phyloP scores from a whole-genome alignment of 1,140 invertebrate genomes.

The Pogonomyrmex californicus region DNA sequence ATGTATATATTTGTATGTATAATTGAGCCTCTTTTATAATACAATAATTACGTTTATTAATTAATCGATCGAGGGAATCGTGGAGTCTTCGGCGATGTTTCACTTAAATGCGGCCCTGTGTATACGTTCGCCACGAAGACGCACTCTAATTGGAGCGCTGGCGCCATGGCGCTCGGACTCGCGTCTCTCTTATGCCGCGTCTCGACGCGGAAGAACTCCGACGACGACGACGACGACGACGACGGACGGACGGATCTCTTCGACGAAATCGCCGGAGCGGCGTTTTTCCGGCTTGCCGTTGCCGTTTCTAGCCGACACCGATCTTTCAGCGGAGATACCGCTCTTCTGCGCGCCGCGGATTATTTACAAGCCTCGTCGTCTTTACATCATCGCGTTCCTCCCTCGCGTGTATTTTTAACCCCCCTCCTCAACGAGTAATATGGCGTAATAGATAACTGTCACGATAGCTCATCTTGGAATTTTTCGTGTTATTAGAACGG shows the following conservation, averaged over 20 bases:
- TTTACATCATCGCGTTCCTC: slow-evolving; percentile 23
- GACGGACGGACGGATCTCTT: slow-evolving; percentile 56
- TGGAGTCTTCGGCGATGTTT: background rate
- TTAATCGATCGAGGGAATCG: background rate
- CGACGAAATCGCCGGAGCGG: slow-evolving; percentile 50
- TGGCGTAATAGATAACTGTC: slow-evolving; percentile 64
- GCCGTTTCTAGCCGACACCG: slow-evolving; percentile 17
- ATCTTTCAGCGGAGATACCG: slow-evolving; percentile 41
- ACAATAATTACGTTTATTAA: background rate
- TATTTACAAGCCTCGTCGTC: slow-evolving; percentile 50
- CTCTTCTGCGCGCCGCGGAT: slow-evolving; percentile 16
- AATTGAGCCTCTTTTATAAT: background rate
- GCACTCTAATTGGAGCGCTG: slow-evolving; percentile 61
- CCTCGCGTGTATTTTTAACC: slow-evolving; percentile 52
- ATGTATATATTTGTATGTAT: no score
- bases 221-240: background rate
- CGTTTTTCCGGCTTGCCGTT: slow-evolving; percentile 41
- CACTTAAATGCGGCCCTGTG: slow-evolving; percentile 51
- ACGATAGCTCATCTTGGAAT: slow-evolving; percentile 56
- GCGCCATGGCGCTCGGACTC: slow-evolving; percentile 58
- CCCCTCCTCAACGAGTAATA: slow-evolving; percentile 30
- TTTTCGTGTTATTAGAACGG: slow-evolving; percentile 64
- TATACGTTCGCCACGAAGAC: slow-evolving; percentile 40
- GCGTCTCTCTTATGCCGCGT: slow-evolving; percentile 33
- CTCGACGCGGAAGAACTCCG: slow-evolving; percentile 57